Evolutionary conservation across 2,888 invertebrate genomes (phyloP).

Genomic region (Amblyjoppa proteus): DNA sequence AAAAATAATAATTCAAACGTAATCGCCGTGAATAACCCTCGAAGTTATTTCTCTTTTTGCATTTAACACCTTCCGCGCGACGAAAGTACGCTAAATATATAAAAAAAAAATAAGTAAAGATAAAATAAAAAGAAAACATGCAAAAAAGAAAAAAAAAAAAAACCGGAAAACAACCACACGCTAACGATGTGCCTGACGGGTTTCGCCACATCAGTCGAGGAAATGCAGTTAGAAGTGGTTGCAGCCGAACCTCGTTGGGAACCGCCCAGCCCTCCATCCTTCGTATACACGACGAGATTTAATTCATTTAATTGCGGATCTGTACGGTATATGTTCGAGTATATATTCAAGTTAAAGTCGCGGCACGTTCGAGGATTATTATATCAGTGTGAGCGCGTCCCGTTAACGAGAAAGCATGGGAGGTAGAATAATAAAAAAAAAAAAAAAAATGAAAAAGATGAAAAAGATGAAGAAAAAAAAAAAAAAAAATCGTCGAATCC

Average conservation of each 20-base stretch:
- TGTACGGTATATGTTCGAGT: conserved; percentile 23
- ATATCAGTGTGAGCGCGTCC: conserved; percentile 14
- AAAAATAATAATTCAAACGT: neutral
- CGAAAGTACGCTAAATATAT: conserved; percentile 7
- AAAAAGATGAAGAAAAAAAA: neutral
- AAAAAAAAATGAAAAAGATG: no score
- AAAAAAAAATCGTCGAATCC: neutral
- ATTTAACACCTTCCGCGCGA: neutral
- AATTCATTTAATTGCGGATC: conserved; percentile 41
- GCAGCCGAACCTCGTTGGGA: conserved; percentile 12
- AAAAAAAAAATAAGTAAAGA: neutral
- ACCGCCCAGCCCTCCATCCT: conserved; percentile 1
- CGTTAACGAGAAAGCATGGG: neutral
- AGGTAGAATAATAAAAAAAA: neutral
- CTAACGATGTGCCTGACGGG: conserved; percentile 26
- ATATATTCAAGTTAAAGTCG: neutral
- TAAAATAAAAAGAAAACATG: neutral
- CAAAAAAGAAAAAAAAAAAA: neutral
- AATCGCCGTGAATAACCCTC: neutral
- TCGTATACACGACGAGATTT: conserved; percentile 13
- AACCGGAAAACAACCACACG: neutral
- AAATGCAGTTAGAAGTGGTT: conserved; percentile 16
- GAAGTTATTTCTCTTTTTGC: neutral
- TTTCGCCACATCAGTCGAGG: neutral
- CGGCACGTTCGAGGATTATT: conserved; percentile 20